phyloP scores from a whole-genome alignment of 1,140 invertebrate species.

The Latrodectus geometricus region DNA sequence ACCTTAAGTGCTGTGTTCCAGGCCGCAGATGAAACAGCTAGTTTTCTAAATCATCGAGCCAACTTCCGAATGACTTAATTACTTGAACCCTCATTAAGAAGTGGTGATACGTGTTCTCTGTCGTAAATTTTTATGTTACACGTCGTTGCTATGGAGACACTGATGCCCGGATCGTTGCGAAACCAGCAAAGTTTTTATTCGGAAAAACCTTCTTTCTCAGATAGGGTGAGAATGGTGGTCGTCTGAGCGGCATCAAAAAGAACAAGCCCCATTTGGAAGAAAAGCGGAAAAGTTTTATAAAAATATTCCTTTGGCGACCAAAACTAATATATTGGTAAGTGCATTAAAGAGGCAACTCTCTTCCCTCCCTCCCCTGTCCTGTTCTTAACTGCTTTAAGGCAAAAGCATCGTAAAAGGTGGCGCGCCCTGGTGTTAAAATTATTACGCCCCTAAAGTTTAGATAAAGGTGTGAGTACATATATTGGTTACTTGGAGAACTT shows the following conservation, averaged over 20 bases:
- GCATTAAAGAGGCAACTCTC: constrained; percentile 13
- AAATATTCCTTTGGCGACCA: constrained; percentile 39
- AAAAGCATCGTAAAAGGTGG: constrained; percentile 40
- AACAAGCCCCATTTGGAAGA: neutral
- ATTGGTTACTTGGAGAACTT: constrained; percentile 54
- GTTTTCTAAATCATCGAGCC: constrained; percentile 39
- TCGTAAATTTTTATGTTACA: constrained; percentile 52
- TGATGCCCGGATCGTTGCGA: constrained; percentile 7
- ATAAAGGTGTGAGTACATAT: constrained; percentile 23
- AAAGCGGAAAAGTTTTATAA: constrained; percentile 39
- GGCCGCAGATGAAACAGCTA: constrained; percentile 14
- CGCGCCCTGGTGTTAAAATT: constrained; percentile 44
- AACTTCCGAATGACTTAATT: constrained; percentile 50
- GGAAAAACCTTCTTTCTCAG: constrained; percentile 45
- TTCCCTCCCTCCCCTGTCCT: neutral
- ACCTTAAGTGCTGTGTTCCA: too few relatives aligned
- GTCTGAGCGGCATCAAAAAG: neutral
- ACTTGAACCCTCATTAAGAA: constrained; percentile 48
- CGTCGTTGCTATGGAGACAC: constrained; percentile 17
- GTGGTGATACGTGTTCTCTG: neutral
- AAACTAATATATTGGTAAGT: constrained; percentile 43
- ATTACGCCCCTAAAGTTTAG: constrained; percentile 32
- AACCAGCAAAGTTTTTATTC: constrained; percentile 10
- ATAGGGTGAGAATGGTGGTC: constrained; percentile 6
- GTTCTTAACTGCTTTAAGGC: constrained; percentile 32